Base-by-base conservation (phyloP, 1,140 invertebrate genomes). In the Chironomus tepperi region DNA sequence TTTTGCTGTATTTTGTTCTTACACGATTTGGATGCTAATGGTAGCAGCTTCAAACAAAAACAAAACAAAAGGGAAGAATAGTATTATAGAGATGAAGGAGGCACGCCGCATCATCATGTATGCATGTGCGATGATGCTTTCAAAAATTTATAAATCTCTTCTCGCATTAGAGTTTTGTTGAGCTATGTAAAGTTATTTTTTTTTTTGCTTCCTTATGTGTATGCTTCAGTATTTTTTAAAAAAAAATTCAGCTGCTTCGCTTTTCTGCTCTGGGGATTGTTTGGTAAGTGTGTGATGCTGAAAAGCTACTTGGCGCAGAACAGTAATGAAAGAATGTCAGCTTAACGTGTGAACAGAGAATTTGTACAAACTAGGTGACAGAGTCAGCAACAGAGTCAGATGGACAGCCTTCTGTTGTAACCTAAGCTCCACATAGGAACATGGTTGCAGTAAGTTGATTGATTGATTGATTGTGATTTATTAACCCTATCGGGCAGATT, bases 101-200 rank as follows among this genome's bases (percentile, higher is more conserved):
- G 47, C 47, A 70, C 65, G 19, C 65, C 65, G 18, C 65, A 70
- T 70, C 16, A 70, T 70, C 65, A 70, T 70, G 65, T 70, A 70
- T 21, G 65, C 65, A 21, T 21, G 65, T 21, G 65, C 65, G 16
- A 19, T 21, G 65, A 70, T 19, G 18, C 7, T 70, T 70, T 70
- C 19, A 70, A 70, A 70, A 70, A 70, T 70, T 70, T 70, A 70
- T 70, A 70, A 70, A 19, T 70, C 65, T 70, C 65, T 70, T 21
- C 47, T 57, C 65, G 18, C 19, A 19, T 70, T 70, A 70, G 19
- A 70, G 65, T 70, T 57, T 70, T 70, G 65, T 70, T 70, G 16
- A 19, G 65, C 65, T 19, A 16, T 19, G 19, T 70, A 19, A 19
- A 21, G 65, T 19, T 10, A n/a, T 12, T 57, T 57, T 57, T 57